Percentiles rank a stretch among this genome's conserved stretches.
Evolutionary conservation across 2,113 vertebrate species (phyloP).

Genomic region (Salvelinus fontinalis): DNA sequence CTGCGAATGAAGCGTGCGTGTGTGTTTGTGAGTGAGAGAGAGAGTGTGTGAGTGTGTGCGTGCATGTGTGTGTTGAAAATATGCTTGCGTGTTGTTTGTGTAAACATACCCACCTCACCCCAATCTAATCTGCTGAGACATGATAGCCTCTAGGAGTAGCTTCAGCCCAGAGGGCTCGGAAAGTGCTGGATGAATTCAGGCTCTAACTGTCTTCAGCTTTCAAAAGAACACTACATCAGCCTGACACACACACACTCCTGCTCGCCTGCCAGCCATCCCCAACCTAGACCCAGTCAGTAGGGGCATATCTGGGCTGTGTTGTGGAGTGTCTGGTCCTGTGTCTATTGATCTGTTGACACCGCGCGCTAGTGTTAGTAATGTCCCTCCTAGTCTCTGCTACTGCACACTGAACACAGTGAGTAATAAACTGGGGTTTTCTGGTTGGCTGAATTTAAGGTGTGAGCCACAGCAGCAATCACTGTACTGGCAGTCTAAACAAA

Average conservation of each 20-base stretch:
- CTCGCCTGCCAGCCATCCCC: neutral
- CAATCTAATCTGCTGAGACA: conserved; percentile 21
- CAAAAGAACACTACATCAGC: conserved; percentile 21
- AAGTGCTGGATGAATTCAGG: conserved; percentile 37
- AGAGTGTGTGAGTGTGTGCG: too few species aligned
- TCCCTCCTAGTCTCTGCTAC: neutral
- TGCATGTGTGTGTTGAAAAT: too few species aligned
- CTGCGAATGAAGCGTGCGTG: too few species aligned
- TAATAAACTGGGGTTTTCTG: neutral
- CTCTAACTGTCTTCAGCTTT: conserved; percentile 25
- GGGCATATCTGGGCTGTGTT: neutral
- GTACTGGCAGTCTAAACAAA: neutral
- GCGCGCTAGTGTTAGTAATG: neutral
- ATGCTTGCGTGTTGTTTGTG: neutral
- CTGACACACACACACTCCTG: conserved; percentile 25
- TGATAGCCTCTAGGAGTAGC: conserved; percentile 26
- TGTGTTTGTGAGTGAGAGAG: neutral
- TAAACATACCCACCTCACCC: neutral
- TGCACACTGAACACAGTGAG: neutral
- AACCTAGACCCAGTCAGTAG: neutral
- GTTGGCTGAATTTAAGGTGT: conserved; percentile 2
- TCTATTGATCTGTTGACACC: conserved; percentile 25
- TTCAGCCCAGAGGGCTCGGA: conserved; percentile 21
- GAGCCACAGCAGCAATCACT: conserved; percentile 3
- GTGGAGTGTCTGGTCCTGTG: neutral